These are phyloP conservation scores for Tetramorium simillimum DNA, from an alignment of 1,140 invertebrate genomes.

Conservation along the genomic window DNA sequence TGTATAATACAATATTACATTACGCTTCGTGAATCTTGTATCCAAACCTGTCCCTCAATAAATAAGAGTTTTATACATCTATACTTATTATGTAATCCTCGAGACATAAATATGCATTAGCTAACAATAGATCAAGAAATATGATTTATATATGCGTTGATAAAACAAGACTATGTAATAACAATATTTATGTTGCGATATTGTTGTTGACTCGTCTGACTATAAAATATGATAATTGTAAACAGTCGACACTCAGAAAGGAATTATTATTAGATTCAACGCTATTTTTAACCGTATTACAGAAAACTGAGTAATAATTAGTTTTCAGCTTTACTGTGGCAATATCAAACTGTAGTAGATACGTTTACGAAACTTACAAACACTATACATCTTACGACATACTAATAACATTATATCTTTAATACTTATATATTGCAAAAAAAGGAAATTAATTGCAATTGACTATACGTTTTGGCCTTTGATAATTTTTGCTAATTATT, in stretches of 20 bases:
- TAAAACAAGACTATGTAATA: neutral
- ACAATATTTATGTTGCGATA: neutral
- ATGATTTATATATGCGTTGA: no score
- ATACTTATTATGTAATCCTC: neutral
- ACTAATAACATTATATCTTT: no score
- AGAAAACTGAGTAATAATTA: neutral
- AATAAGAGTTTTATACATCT: conserved; percentile 48
- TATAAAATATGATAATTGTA: neutral
- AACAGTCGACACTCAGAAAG: neutral
- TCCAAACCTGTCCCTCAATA: conserved; percentile 38
- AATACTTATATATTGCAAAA: no score
- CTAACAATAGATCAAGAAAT: neutral
- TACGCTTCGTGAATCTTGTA: conserved; percentile 64
- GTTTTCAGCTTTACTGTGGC: neutral
- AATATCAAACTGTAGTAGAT: no score
- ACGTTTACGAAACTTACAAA: no score
- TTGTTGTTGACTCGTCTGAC: neutral
- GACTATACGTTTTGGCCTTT: no score
- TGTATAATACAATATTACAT: conserved; percentile 74
- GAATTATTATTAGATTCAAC: neutral
- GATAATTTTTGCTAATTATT: no score
- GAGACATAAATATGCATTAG: neutral
- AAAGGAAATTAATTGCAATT: no score
- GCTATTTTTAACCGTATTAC: neutral
- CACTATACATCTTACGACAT: no score